Evolutionary conservation across 2,888 invertebrate genomes (phyloP).

Genomic region (Sclerodermus sp.): DNA sequence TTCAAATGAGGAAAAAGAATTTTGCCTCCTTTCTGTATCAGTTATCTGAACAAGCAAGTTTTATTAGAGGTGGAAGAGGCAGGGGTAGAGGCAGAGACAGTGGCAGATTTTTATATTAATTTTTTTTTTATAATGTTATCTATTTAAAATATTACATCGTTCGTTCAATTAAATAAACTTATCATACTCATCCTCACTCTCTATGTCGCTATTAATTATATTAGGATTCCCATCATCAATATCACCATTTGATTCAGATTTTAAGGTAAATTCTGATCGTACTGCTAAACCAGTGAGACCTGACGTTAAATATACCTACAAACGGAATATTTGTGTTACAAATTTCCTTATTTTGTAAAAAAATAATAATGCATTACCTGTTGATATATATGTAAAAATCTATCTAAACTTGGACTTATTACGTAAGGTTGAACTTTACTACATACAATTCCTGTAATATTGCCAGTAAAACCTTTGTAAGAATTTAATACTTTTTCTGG

Average conservation of each 20-base stretch:
- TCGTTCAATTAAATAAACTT: conserved; percentile 71
- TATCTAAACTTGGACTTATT: conserved; percentile 74
- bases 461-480: conserved; percentile 84
- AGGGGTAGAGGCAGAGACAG: too few relatives aligned
- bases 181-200: conserved; percentile 66
- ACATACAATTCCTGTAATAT: conserved; percentile 74
- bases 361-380: conserved; percentile 64
- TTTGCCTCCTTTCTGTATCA: too few relatives aligned
- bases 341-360: conserved; percentile 10
- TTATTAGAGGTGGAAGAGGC: too few relatives aligned
- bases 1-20: too few relatives aligned
- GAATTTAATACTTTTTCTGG: conserved; percentile 71
- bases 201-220: conserved; percentile 39
- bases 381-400: conserved; percentile 79
- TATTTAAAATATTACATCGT: too few relatives aligned
- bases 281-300: conserved; percentile 72
- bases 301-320: conserved; percentile 83
- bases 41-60: too few relatives aligned
- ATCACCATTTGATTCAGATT: conserved; percentile 18
- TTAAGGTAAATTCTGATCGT: conserved; percentile 58
- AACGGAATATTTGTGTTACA: conserved; percentile 18
- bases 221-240: too few relatives aligned
- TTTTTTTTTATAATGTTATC: too few relatives aligned
- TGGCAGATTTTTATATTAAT: too few relatives aligned
- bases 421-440: conserved; percentile 68